A percentile compares a stretch with the other conserved stretches of the same genome.
Conservation (phyloP, 2,113 vertebrate genomes). For the Oncorhynchus nerka region DNA sequence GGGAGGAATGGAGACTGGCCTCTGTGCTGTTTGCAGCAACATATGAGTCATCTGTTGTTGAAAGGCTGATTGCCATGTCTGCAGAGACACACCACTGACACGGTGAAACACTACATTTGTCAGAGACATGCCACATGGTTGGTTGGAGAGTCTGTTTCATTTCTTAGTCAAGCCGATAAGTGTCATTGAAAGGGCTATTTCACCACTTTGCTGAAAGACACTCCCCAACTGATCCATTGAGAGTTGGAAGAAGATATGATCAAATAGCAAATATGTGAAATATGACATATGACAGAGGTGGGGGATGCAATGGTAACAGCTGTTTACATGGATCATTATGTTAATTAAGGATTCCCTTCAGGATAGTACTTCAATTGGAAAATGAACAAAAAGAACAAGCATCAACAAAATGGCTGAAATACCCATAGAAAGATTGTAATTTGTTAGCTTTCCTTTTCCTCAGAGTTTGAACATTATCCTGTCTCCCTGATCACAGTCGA, state of each 20-base stretch:
- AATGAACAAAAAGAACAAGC: not conserved
- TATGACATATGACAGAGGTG: not conserved
- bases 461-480: not conserved
- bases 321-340: no score
- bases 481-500: slow-evolving; percentile 1
- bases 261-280: not conserved
- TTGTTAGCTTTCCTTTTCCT: not conserved
- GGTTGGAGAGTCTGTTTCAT: not conserved
- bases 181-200: not conserved
- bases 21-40: slow-evolving; percentile 25
- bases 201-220: not conserved
- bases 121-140: slow-evolving; percentile 4
- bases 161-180: slow-evolving; percentile 1
- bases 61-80: not conserved
- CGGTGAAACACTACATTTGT: not conserved
- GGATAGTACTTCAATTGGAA: not conserved
- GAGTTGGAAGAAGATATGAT: not conserved
- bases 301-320: no score
- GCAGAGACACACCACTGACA: slow-evolving; percentile 15
- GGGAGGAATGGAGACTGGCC: slow-evolving; percentile 28
- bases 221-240: not conserved
- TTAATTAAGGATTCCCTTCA: not conserved
- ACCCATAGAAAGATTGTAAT: not conserved
- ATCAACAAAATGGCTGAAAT: not conserved
- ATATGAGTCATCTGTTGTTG: slow-evolving; percentile 15